Conservation (phyloP, 2,888 invertebrate genomes). For the Ectemnius lituratus region DNA sequence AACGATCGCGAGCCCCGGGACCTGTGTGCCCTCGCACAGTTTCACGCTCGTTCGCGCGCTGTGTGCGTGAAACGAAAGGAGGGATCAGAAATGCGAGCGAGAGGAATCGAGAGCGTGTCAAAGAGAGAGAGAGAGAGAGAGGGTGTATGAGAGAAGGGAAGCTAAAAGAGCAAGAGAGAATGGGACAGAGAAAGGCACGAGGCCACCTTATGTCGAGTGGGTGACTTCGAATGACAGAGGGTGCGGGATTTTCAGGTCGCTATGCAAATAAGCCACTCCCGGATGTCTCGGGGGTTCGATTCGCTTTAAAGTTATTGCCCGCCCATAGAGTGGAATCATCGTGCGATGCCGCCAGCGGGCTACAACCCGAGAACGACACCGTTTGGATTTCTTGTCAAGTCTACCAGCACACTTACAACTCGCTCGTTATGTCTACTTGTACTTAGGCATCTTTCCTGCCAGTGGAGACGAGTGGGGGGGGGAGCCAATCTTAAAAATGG, state of each 20-base stretch:
- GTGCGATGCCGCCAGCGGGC: conserved; percentile 57
- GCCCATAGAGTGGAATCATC: conserved; percentile 70
- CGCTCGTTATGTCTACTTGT: background rate
- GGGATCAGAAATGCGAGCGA: conserved; percentile 12
- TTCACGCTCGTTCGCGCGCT: conserved; percentile 40
- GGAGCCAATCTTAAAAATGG: too few relatives aligned
- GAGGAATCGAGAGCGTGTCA: background rate
- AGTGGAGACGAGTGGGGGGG: too few relatives aligned
- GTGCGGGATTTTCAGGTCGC: conserved; percentile 72
- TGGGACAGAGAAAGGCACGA: conserved; percentile 49
- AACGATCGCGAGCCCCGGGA: conserved; percentile 72
- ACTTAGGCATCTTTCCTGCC: background rate
- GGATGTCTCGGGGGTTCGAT: conserved; percentile 78
- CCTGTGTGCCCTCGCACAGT: conserved; percentile 45
- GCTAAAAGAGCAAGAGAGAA: conserved; percentile 4
- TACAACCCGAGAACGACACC: conserved; percentile 6
- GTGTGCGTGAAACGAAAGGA: background rate
- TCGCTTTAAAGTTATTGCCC: conserved; percentile 74
- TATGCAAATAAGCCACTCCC: conserved; percentile 75
- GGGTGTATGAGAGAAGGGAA: background rate
- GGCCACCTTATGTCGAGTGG: conserved; percentile 76
- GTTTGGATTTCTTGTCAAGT: background rate
- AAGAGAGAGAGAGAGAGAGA: background rate
- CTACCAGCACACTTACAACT: background rate
- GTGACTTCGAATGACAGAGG: conserved; percentile 73